A percentile compares a stretch with the other conserved stretches of the same genome.
phyloP scores from a whole-genome alignment of 2,888 invertebrate species.

The Drosophila suboccidentalis region DNA sequence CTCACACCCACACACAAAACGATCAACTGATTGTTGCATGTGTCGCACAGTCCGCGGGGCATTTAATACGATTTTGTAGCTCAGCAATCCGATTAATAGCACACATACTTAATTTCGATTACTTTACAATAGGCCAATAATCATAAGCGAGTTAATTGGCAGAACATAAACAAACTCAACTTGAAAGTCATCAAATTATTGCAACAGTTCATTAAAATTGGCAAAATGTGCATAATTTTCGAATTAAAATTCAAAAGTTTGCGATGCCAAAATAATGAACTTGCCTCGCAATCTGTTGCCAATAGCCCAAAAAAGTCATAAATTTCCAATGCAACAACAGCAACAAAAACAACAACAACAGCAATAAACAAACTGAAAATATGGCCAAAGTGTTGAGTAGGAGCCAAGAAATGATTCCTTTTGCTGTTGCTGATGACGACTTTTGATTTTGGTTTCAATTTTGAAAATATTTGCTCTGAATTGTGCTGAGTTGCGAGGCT shows the following conservation, averaged over 20 bases:
- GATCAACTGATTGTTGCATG: conserved; percentile 32
- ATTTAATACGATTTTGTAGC: conserved; percentile 24
- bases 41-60: conserved; percentile 18
- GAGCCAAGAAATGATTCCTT: conserved; percentile 56
- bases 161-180: conserved; percentile 34
- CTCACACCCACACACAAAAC: neutral
- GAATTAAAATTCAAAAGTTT: conserved; percentile 80
- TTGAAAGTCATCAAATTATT: conserved; percentile 53
- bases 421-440: no score
- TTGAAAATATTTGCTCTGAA: conserved; percentile 46
- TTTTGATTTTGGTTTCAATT: conserved; percentile 31
- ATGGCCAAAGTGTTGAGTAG: conserved; percentile 57
- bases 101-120: conserved; percentile 20
- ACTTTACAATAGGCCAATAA: conserved; percentile 42
- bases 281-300: conserved; percentile 76
- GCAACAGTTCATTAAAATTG: conserved; percentile 72
- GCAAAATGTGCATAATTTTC: conserved; percentile 72
- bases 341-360: conserved; percentile 46
- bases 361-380: conserved; percentile 40
- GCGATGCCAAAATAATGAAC: conserved; percentile 75
- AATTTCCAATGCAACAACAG: conserved; percentile 68
- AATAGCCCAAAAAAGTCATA: conserved; percentile 79
- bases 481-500: conserved; percentile 62
- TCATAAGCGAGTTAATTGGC: conserved; percentile 46
- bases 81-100: conserved; percentile 7